Base-by-base conservation (phyloP, 2,797 vertebrate genomes). In the Platalea minor region DNA sequence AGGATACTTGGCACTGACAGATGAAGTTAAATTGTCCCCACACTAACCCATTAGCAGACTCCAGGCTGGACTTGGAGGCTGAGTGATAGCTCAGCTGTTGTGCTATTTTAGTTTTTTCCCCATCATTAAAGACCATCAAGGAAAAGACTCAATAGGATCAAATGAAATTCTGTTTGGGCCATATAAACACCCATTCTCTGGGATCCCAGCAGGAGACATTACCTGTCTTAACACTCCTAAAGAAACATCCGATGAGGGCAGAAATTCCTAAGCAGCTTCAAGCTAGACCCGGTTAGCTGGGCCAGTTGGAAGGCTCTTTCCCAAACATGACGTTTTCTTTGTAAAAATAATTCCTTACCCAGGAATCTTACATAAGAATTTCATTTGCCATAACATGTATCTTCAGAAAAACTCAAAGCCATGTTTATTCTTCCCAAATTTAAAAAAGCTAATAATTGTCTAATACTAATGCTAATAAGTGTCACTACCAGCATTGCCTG, bases 351-450 rank as follows among this genome's bases (percentile, higher is more conserved):
- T 77, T 89, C 16, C 25, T 51, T 64, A 68, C 7, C 4, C 54
- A 79, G 41, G 76, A 83, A 85, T 85, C 59, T 59, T 60, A 25
- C 29, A 31, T 46, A 74, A 93, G 72, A 48, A 76, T 88, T 94
- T 88, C 14, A 86, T 93, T 89, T 95, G 17, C 65, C 78, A n/a
- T 68, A 84, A 72, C 14, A 85, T 25, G 24, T 89, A 37, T 91
- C 54, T 91, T 50, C 75, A 87, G 63, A 96, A 95, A 91, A 83
- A 33, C 79, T 95, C 80, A 85, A 95, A 86, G 29, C 12, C 11
- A 17, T 89, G 17, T 87, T 89, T 89, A 91, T 63, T 83, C 70
- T 75, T 82, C 15, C 17, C n/a, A 54, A 82, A 46, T 53, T 88
- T 50, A 13, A 73, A 91, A 72, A 83, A 35, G 5, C 3, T 73